phyloP scores from a whole-genome alignment of 2,113 vertebrate species.

The Odontesthes bonariensis region DNA sequence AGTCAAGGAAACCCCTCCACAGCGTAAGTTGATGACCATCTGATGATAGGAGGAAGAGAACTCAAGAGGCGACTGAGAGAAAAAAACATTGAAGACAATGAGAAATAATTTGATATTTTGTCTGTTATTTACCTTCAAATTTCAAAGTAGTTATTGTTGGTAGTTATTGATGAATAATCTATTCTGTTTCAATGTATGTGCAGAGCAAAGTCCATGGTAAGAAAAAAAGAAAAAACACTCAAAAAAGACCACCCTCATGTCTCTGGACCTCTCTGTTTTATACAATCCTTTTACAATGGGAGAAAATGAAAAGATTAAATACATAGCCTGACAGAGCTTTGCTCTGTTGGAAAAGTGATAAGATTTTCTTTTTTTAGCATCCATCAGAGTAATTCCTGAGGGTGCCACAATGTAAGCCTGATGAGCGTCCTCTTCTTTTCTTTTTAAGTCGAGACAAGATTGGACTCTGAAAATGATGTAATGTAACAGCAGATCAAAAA shows the following conservation, averaged over 20 bases:
- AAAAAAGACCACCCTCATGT: neutral
- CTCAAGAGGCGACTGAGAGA: neutral
- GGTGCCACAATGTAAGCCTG: slow-evolving; percentile 19
- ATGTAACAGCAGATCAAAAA: slow-evolving; percentile 1
- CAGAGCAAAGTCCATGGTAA: slow-evolving; percentile 8
- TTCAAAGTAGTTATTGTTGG: slow-evolving; percentile 13
- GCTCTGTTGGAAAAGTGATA: slow-evolving; percentile 22
- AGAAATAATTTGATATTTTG: neutral
- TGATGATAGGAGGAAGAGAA: slow-evolving; percentile 34
- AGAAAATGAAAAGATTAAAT: slow-evolving; percentile 2
- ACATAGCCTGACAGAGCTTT: neutral
- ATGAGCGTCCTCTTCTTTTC: slow-evolving; percentile 14
- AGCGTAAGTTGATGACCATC: slow-evolving; percentile 65
- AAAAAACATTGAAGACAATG: neutral
- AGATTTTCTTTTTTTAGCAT: slow-evolving; percentile 18
- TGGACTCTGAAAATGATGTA: neutral
- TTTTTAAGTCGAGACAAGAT: slow-evolving; percentile 7
- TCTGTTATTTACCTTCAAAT: slow-evolving; percentile 4
- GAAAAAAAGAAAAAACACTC: slow-evolving; percentile 18
- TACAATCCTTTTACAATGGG: slow-evolving; percentile 16
- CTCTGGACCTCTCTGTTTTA: slow-evolving; percentile 3
- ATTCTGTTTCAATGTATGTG: slow-evolving; percentile 31
- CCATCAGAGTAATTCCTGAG: slow-evolving; percentile 11
- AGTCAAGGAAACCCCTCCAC: slow-evolving; percentile 55
- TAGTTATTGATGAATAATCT: neutral